Base-by-base conservation (phyloP, 2,113 vertebrate genomes). In the Conger conger region DNA sequence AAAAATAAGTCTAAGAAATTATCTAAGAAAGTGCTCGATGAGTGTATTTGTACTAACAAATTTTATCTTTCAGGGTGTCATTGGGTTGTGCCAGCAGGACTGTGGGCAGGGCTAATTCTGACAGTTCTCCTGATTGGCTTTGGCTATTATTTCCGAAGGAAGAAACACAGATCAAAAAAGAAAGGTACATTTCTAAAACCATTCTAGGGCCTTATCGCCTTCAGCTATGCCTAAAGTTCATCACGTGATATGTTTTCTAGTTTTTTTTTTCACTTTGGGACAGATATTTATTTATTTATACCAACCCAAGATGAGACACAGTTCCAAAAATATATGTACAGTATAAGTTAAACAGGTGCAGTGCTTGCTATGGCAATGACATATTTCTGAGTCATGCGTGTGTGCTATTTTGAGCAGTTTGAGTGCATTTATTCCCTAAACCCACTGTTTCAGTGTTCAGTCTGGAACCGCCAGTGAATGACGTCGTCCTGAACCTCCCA, bases 51-150 rank as follows among this genome's bases (percentile, higher is more conserved):
- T 73, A 11, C 33, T 33, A 30, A 73, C 68, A 23, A 2, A 23
- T 73, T 73, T 73, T 73, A n/a, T 33, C 68, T 33, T 33, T 76
- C 89, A 93, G 93, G 40, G 0, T 94, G 93, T 84, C 3, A 18
- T 4, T 94, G 93, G 93, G 45, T 89, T 1, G 73, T 94, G 50
- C 93, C 93, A 1, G 88, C 93, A n/a, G 23, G 87, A 38, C 86
- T 95, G 85, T 95, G 94, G 93, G 83, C 87, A 0, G 94, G 94
- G 53, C 79, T 94, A 0, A 86, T 90, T 73, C 13, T 94, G 86
- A 92, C 91, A 0, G 17, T 82, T 2, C 38, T 93, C n/a, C 0
- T 94, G 27, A 33, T 88, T 30, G 1, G 53, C 8, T 82, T 93
- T 0, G n/a, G n/a, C 79, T 9, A 92, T 60, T 5, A 93, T 80